phyloP scores from a whole-genome alignment of 2,113 vertebrate genomes.

The Vanacampus margaritifer region DNA sequence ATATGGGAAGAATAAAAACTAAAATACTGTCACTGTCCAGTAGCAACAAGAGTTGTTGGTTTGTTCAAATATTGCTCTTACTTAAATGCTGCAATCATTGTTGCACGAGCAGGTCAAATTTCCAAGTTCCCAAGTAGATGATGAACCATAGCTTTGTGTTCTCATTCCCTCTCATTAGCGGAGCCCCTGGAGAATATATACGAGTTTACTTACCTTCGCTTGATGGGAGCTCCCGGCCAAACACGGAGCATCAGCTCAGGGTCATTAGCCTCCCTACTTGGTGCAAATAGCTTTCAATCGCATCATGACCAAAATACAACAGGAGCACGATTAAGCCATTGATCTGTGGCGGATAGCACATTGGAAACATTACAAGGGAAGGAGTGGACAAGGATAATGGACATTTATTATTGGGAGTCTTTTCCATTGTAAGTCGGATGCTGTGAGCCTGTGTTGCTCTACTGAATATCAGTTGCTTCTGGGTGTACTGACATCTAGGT shows the following conservation, averaged over 20 bases:
- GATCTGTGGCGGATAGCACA: slow-evolving; percentile 43
- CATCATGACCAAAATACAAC: slow-evolving; percentile 64
- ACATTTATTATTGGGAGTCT: slow-evolving; percentile 18
- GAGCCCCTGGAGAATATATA: slow-evolving; percentile 54
- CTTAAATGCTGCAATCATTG: background rate
- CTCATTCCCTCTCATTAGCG: slow-evolving; percentile 65
- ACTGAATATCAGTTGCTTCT: slow-evolving; percentile 11
- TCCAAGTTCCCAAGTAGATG: slow-evolving; percentile 56
- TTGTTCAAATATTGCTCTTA: background rate
- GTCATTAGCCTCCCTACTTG: slow-evolving; percentile 72
- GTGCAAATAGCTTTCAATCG: slow-evolving; percentile 73
- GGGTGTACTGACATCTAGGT: slow-evolving; percentile 11
- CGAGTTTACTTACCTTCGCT: slow-evolving; percentile 64
- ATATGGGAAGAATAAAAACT: background rate
- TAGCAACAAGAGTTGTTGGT: background rate
- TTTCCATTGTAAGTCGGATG: slow-evolving; percentile 9
- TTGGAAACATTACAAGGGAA: slow-evolving; percentile 31
- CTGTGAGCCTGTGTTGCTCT: background rate
- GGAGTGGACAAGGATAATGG: background rate
- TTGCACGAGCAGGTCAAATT: slow-evolving; percentile 1
- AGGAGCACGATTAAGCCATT: slow-evolving; percentile 65
- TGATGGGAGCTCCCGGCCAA: slow-evolving; percentile 49
- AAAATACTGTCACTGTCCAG: background rate
- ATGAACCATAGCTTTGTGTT: slow-evolving; percentile 55
- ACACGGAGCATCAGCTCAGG: slow-evolving; percentile 54